Evolutionary conservation across 2,113 vertebrate genomes (phyloP).

Genomic region (Ceratotherium simum): DNA sequence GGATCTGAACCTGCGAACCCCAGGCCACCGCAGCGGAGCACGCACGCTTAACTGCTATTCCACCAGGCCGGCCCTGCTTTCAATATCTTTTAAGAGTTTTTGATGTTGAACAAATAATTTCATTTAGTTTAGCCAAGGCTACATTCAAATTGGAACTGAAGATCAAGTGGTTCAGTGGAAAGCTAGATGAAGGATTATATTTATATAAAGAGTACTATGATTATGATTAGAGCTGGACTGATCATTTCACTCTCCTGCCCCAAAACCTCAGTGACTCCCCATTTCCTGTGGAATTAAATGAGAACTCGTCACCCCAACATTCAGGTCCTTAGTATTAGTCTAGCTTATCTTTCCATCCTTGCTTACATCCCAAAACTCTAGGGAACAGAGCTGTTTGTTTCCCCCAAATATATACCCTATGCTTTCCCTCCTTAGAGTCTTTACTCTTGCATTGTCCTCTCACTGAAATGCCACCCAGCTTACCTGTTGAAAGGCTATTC

Average conservation of each 20-base stretch:
- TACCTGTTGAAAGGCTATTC: neutral
- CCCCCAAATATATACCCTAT: neutral
- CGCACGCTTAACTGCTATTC: no score
- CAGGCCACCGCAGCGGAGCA: no score
- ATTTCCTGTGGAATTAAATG: conserved; percentile 8
- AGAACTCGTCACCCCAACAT: conserved; percentile 2
- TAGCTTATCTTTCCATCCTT: neutral
- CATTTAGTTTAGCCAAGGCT: conserved; percentile 16
- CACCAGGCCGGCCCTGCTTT: neutral
- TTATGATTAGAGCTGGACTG: neutral
- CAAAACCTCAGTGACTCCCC: neutral
- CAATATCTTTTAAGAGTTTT: conserved; percentile 32
- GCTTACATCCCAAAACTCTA: neutral
- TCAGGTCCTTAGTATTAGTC: neutral
- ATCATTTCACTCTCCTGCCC: neutral
- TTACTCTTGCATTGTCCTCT: neutral
- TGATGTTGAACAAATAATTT: conserved; percentile 44
- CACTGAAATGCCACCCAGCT: neutral
- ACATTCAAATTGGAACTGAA: neutral
- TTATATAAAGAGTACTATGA: neutral
- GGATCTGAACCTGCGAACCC: no score
- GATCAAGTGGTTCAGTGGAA: neutral
- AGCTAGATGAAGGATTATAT: neutral
- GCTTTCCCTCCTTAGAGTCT: neutral
- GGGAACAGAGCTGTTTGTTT: neutral